phyloP scores from a whole-genome alignment of 1,140 invertebrate species.

The Drosophila nasuta region DNA sequence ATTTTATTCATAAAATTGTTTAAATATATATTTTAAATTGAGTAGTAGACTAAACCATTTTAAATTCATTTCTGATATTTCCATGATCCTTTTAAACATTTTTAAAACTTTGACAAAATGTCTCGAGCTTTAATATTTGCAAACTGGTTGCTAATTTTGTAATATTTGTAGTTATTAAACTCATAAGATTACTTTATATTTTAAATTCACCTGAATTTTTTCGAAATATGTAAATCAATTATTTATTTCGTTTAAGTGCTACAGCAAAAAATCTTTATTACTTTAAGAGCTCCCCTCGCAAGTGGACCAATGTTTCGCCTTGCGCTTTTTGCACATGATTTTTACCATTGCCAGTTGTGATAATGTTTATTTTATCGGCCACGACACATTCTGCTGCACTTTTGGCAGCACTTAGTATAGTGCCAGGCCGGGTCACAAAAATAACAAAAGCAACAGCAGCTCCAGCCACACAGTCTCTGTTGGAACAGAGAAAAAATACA shows the following conservation, averaged over 20 bases:
- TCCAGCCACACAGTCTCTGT: neutral
- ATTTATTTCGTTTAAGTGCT: neutral
- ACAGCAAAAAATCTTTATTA: conserved; percentile 13
- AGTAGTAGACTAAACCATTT: too few relatives aligned
- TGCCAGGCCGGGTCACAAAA: conserved; percentile 70
- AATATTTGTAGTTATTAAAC: neutral
- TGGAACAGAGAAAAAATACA: conserved; percentile 1
- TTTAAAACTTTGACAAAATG: too few relatives aligned
- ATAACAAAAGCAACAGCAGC: conserved; percentile 36
- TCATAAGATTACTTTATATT: too few relatives aligned
- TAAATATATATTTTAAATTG: neutral
- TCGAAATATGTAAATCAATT: too few relatives aligned
- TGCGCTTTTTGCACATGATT: conserved; percentile 80
- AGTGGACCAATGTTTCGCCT: conserved; percentile 42
- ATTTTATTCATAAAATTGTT: neutral
- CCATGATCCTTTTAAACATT: neutral
- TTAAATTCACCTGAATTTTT: too few relatives aligned
- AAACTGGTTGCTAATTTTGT: neutral
- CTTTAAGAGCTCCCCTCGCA: conserved; percentile 42
- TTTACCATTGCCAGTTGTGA: conserved; percentile 81
- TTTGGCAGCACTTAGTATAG: conserved; percentile 79
- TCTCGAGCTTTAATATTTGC: neutral
- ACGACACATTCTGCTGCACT: conserved; percentile 83
- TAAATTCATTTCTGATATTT: too few relatives aligned
- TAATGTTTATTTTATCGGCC: conserved; percentile 83